Conservation (phyloP, 2,113 vertebrate genomes). For the Muntiacus reevesi region DNA sequence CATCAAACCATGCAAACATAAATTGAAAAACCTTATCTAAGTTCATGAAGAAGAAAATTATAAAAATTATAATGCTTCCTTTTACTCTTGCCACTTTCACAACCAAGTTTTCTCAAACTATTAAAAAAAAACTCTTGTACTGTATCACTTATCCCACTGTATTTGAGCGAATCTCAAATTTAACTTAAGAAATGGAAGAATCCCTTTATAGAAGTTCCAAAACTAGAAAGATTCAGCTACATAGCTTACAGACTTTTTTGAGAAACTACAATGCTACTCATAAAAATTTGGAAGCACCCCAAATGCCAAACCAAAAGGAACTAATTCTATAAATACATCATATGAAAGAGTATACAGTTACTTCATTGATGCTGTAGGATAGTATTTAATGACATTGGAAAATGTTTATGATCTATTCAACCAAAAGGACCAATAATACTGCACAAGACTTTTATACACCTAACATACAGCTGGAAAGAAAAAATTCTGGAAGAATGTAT, state of each 20-base stretch:
- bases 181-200: background rate
- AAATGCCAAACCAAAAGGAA: background rate
- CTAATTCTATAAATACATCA: background rate
- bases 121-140: background rate
- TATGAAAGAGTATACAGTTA: background rate
- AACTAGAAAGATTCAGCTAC: background rate
- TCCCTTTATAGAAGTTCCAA: background rate
- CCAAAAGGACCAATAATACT: background rate
- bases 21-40: background rate
- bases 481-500: background rate
- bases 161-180: background rate
- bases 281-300: background rate
- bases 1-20: background rate
- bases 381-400: background rate
- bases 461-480: background rate
- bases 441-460: background rate
- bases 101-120: background rate
- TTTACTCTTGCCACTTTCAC: background rate
- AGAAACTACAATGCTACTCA: background rate
- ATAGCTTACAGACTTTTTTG: background rate
- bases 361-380: background rate
- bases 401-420: background rate
- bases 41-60: constrained; percentile 10
- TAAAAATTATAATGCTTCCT: background rate
- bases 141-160: background rate